Evolutionary conservation across 2,888 invertebrate genomes (phyloP).

Genomic region (Andrena fulva): DNA sequence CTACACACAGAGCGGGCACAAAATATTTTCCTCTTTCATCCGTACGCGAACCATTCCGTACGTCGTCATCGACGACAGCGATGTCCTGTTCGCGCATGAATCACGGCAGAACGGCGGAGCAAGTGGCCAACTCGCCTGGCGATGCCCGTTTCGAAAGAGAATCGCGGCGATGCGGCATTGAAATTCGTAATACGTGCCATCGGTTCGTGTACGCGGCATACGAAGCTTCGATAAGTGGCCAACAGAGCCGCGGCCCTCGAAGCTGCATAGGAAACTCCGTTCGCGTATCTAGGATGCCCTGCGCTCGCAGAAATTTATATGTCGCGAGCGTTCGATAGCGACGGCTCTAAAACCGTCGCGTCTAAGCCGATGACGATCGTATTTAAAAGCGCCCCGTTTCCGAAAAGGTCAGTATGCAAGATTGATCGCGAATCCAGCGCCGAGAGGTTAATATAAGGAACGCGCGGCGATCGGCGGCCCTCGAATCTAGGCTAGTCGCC

Average conservation of each 20-base stretch:
- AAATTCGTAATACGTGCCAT: constrained; percentile 63
- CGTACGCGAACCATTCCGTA: not conserved
- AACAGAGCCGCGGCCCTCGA: constrained; percentile 44
- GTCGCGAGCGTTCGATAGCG: not conserved
- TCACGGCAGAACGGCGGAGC: constrained; percentile 42
- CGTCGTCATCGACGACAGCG: constrained; percentile 39
- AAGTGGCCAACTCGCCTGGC: constrained; percentile 20
- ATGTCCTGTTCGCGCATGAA: constrained; percentile 41
- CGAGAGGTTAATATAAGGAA: not conserved
- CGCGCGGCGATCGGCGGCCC: constrained; percentile 10
- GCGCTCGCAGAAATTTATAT: constrained; percentile 25
- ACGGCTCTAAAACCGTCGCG: not conserved
- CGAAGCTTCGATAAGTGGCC: constrained; percentile 49
- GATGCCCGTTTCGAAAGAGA: constrained; percentile 54
- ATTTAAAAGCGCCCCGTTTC: not conserved
- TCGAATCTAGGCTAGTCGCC: constrained; percentile 24
- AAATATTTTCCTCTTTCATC: not conserved
- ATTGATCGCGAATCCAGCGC: not conserved
- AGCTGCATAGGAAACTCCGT: constrained; percentile 46
- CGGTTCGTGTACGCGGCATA: constrained; percentile 45
- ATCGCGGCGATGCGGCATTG: constrained; percentile 51
- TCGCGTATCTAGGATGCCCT: constrained; percentile 38
- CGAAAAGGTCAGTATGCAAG: not conserved
- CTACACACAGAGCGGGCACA: not conserved
- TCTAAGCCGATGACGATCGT: not conserved